Base-by-base conservation (phyloP, 1,140 invertebrate species). In the Drosophila sucinea region DNA sequence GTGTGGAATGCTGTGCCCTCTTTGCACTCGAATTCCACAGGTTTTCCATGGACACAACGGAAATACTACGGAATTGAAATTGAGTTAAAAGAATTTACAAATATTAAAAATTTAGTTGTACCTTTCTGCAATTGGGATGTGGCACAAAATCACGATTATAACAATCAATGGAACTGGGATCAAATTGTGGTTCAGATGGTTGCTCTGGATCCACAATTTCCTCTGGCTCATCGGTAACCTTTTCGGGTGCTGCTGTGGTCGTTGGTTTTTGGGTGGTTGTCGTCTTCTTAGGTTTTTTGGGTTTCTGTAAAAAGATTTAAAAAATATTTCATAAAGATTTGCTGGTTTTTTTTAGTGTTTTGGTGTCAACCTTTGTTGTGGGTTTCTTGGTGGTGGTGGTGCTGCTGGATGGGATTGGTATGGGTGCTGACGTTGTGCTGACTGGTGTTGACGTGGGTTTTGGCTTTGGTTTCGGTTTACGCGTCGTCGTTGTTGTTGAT, bases 1-100 rank as follows among this genome's bases (percentile, higher is more conserved):
- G 93, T 93, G 76, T 97, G 95, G 93, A 96, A 97, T n/a, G 96
- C 94, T 0, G 96, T 95, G 27, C 95, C 95, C 1, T 94, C 92
- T 70, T 94, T 94, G 81, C 96, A 97, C 23, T 93, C 92, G 82
- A 96, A 96, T 79, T 95, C 94, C n/a, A 95, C 92, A 4, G 95
- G 94, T 82, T 95, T 94, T 25, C 95, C 96, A 86, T 96, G 95
- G 4, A 96, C 95, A 83, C 96, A 97, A 60, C 95, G 94, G 92
- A 96, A 97, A 78, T 96, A 97, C 96, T 97, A 61, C 23, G 1
- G 3, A 1, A 3, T 1, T 23, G 17, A 62, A 29, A 55, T 57
- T 7, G 17, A 27, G 10, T 27, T 54, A 29, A 17, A 30, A 30
- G 44, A 25, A 23, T 47, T 5, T n/a, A 7, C 17, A 17, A 17